Evolutionary conservation across 2,113 vertebrate genomes (phyloP), one percentile per base, ranked within the genome.

Genomic region (Telmatochromis bifrenatus): DNA sequence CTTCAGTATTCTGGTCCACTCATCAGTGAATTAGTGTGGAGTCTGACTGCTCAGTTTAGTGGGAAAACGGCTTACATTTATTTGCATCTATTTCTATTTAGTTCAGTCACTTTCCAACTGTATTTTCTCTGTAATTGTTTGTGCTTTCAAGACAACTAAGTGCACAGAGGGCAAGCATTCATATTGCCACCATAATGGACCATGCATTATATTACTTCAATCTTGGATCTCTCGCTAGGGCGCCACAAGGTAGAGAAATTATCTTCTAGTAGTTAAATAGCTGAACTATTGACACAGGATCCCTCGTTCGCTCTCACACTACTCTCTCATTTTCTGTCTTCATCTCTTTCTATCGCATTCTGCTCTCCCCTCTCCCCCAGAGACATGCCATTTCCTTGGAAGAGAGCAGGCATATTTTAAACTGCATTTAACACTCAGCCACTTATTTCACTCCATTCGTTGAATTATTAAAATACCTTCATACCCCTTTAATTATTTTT

Each of bases 401-500:
- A 90, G 54, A 83, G 85, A 87, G 81, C 85, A 45, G 86, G 87
- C 91, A 95, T 91, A 89, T 91, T 95, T 92, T 90, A 92, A 93
- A 93, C 90, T 91, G 81, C 93, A 79, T 95, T 96, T 91, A 95
- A 93, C 95, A 92, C 94, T 88, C 87, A 84, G 80, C 68, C 89
- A 88, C 89, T 91, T 94, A 87, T 91, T 94, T 93, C 82, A 82
- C 90, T 93, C 82, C 77, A 42, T 91, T 89, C 60, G 26, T 51
- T 93, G 83, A 91, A 90, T 93, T 95, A 94, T 94, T 94, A 91
- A 95, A 94, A 95, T 89, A 86, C 87, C 91, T 93, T 92, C 84
- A 92, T 88, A 90, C 79, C 85, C 83, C 84, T 84, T 89, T 94
- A 94, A 95, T 95, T 94, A 95, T 95, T 94, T 94, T 79, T 86